Base-by-base conservation (phyloP, 2,888 invertebrate species). In the Galerucella calmariensis region DNA sequence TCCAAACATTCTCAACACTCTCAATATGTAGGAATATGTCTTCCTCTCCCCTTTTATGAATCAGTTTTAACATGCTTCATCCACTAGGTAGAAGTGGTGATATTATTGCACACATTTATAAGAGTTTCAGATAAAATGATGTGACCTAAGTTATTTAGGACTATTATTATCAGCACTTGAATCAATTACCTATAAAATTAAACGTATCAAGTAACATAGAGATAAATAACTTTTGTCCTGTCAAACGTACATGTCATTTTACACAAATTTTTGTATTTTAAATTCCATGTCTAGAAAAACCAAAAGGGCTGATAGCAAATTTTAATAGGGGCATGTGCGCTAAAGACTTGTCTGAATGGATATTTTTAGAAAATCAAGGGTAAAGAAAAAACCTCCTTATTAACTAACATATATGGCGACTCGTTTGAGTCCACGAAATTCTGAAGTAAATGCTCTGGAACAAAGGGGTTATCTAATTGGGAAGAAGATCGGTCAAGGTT, bases 401-500 rank as follows among this genome's bases (percentile, higher is more conserved):
- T 71, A 71, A 73, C 68, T 70, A 76, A 72, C 78, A 81, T 74
- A 41, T 41, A 93, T 93, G 93, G 92, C 92, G 90, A 90, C 91
- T 89, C 91, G 91, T 77, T 90, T 93, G 88, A 91, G 91, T 90
- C 92, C 94, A 87, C 92, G 93, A 88, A 93, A 92, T 89, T 95
- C 95, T 83, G 95, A 96, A 90, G 92, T 94, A 81, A 93, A 93
- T 87, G 95, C 95, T 85, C 90, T 95, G 88, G 94, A 94, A 87
- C 93, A 94, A 88, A 90, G 94, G 85, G 95, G 95, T 83, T 95
- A 95, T 88, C 89, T 92, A 75, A 94, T 96, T 85, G 83, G 84
- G 14, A 93, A 94, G 87, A 95, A 95, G 89, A 94, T 97, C 84
- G 97, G 97, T 77, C 94, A 96, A 90, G 97, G 97, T 76, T 95